A percentile compares a stretch with the other conserved stretches of the same genome.
Conservation (phyloP, 2,888 invertebrate species). For the Acleris laterana region DNA sequence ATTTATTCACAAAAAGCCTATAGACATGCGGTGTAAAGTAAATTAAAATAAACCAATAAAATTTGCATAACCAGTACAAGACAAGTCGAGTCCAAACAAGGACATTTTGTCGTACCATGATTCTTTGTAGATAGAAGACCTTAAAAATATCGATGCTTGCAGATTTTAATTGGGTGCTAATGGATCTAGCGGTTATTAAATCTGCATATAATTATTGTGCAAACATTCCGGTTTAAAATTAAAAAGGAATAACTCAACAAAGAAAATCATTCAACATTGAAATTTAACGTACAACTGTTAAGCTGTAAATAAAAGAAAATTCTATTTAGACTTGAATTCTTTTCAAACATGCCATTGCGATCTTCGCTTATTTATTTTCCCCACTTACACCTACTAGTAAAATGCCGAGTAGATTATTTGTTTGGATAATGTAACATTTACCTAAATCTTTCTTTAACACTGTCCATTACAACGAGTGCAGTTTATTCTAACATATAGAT, state of each 20-base stretch:
- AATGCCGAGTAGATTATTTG: constrained; percentile 23
- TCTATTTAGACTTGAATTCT: no score
- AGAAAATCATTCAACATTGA: no score
- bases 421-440: constrained; percentile 12
- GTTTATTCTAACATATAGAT: constrained; percentile 58
- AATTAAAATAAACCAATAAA: constrained; percentile 40
- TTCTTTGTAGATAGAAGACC: constrained; percentile 23
- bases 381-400: constrained; percentile 15
- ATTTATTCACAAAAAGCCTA: constrained; percentile 70
- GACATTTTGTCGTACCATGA: constrained; percentile 21
- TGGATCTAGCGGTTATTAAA: constrained; percentile 12
- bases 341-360: not conserved
- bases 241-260: no score
- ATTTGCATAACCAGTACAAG: constrained; percentile 34
- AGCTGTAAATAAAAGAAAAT: no score
- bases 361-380: constrained; percentile 18
- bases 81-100: constrained; percentile 23
- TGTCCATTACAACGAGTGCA: constrained; percentile 47
- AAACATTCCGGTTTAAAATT: not conserved
- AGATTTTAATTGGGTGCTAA: constrained; percentile 22
- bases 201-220: constrained; percentile 6
- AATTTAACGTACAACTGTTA: no score
- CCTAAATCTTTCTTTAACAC: constrained; percentile 43
- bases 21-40: constrained; percentile 68
- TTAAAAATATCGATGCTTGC: constrained; percentile 29